A percentile compares a stretch with the other conserved stretches of the same genome.
Evolutionary conservation across 2,113 vertebrate species (phyloP).

Genomic region (Anthoscopus minutus): DNA sequence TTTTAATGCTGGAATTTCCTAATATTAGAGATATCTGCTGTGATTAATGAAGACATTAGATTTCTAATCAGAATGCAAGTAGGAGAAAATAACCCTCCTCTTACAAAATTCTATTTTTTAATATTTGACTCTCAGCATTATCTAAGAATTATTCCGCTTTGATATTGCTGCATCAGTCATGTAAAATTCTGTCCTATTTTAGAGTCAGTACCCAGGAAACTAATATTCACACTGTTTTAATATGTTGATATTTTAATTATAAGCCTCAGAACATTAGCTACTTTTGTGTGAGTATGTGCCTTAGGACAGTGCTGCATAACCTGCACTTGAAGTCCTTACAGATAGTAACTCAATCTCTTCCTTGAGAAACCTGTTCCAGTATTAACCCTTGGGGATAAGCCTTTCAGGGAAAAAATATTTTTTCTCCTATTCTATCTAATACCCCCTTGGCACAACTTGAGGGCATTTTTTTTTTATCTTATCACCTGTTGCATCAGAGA

Average conservation of each 20-base stretch:
- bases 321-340: background rate
- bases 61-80: constrained; percentile 27
- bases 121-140: background rate
- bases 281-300: background rate
- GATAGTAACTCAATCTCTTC: background rate
- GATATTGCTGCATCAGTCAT: background rate
- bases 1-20: background rate
- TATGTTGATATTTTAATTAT: constrained; percentile 20
- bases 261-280: background rate
- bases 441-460: background rate
- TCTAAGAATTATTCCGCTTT: constrained; percentile 20
- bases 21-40: background rate
- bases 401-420: background rate
- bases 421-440: background rate
- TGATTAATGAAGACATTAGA: constrained; percentile 20
- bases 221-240: background rate
- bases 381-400: accelerated
- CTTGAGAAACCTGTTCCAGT: background rate
- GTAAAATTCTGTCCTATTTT: constrained; percentile 9
- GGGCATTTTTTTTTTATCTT: background rate
- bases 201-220: background rate
- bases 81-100: background rate
- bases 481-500: background rate
- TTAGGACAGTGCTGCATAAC: background rate
- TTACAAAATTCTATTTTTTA: background rate